Percentiles rank a stretch among this genome's conserved stretches.
Evolutionary conservation across 2,797 vertebrate species (phyloP).

Genomic region (Balearica regulorum): DNA sequence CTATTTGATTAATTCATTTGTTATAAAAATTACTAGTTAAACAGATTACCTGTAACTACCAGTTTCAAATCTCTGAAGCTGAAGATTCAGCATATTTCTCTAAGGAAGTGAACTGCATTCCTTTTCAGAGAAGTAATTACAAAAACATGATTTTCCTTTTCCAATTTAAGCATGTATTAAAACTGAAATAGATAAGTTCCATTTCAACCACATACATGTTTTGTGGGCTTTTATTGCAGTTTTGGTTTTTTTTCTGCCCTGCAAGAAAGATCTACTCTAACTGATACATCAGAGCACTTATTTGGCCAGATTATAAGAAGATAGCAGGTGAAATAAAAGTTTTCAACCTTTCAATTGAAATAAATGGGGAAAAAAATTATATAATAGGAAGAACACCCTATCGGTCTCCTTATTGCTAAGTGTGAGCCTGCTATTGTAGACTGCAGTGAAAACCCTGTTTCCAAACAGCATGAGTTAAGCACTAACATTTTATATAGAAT

Average conservation of each 20-base stretch:
- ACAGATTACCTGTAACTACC: neutral
- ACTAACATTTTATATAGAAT: neutral
- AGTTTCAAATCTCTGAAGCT: neutral
- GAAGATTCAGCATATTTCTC: neutral
- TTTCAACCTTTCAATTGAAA: neutral
- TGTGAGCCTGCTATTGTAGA: neutral
- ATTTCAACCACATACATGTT: neutral
- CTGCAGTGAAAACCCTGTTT: neutral
- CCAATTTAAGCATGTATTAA: neutral
- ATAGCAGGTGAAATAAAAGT: neutral
- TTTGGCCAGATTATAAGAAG: neutral
- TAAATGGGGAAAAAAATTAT: neutral
- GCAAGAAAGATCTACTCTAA: neutral
- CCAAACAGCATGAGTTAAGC: neutral
- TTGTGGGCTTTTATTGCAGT: neutral
- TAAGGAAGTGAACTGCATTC: neutral
- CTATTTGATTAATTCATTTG: neutral
- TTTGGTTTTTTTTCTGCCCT: neutral
- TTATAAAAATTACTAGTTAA: neutral
- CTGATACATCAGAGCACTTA: neutral
- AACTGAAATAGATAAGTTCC: neutral
- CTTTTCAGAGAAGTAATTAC: neutral
- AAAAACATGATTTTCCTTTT: neutral
- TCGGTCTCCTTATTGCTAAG: neutral
- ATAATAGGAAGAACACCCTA: neutral